phyloP scores from a whole-genome alignment of 53 echinoderm and acorn worm genomes.

The Echinometra lucunter region DNA sequence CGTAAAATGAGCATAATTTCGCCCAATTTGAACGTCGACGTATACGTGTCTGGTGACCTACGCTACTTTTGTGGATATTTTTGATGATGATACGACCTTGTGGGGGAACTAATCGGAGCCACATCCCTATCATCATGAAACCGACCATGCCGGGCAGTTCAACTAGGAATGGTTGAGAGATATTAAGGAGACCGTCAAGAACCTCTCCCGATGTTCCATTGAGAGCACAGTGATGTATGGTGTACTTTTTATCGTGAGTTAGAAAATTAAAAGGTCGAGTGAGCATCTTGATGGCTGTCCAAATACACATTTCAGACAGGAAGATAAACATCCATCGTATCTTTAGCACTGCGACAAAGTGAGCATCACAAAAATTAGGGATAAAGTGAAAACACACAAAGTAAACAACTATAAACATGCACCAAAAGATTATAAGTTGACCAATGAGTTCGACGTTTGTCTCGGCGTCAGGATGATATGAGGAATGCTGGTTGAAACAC shows the following conservation, averaged over 20 bases:
- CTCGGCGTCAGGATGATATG: neutral
- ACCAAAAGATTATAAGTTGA: neutral
- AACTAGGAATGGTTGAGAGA: conserved; percentile 25
- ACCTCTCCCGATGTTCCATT: conserved; percentile 18
- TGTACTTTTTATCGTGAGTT: neutral
- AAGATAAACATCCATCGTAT: conserved; percentile 4
- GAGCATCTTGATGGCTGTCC: neutral
- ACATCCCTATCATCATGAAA: neutral
- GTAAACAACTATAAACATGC: neutral
- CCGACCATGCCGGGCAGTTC: conserved; percentile 10
- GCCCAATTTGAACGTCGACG: conserved; percentile 1
- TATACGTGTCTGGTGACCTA: neutral
- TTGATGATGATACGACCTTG: neutral
- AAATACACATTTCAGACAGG: neutral
- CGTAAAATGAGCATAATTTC: neutral
- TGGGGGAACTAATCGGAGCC: conserved; percentile 16
- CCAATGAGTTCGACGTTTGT: neutral
- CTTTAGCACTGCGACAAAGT: neutral
- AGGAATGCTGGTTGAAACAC: conserved; percentile 24
- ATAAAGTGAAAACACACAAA: conserved; percentile 21
- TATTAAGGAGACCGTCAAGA: neutral
- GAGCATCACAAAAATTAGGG: conserved; percentile 17
- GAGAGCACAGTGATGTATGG: neutral
- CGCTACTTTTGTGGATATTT: neutral
- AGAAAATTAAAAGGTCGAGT: conserved; percentile 2